Conservation (phyloP, 2,888 invertebrate species). For the Girardia tigrina region DNA sequence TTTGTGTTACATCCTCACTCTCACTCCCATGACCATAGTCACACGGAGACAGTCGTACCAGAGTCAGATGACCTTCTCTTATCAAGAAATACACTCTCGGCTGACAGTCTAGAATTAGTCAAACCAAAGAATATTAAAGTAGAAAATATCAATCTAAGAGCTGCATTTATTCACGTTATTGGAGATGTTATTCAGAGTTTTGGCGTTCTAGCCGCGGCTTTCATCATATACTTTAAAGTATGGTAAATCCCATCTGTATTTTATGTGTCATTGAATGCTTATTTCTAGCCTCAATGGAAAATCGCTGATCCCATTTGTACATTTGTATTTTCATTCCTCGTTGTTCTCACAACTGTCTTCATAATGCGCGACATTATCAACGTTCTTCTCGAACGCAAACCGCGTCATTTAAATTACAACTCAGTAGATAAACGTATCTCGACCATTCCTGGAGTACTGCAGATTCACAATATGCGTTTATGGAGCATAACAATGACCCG, state of each 20-base stretch:
- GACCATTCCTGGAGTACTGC: conserved; percentile 59
- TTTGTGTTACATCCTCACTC: conserved; percentile 69
- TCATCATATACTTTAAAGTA: conserved; percentile 76
- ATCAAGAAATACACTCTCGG: background rate
- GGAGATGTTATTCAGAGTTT: conserved; percentile 87
- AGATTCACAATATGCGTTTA: conserved; percentile 79
- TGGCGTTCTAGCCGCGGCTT: conserved; percentile 77
- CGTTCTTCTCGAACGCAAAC: background rate
- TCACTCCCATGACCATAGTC: conserved; percentile 57
- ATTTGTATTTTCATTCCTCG: background rate
- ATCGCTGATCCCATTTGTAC: background rate
- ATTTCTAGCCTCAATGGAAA: background rate
- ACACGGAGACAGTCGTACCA: background rate
- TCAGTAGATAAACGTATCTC: background rate
- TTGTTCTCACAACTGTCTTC: background rate
- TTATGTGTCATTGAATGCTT: too few relatives aligned
- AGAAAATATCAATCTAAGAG: conserved; percentile 61
- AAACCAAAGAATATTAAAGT: conserved; percentile 44
- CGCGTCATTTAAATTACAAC: background rate
- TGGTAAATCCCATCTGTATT: too few relatives aligned
- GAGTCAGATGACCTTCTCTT: background rate
- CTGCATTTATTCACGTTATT: conserved; percentile 85
- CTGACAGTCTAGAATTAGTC: background rate
- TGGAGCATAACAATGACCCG: conserved; percentile 89
- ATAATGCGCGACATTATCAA: background rate